Conservation (phyloP, 2,888 invertebrate species). For the Lasioglossum morio region DNA sequence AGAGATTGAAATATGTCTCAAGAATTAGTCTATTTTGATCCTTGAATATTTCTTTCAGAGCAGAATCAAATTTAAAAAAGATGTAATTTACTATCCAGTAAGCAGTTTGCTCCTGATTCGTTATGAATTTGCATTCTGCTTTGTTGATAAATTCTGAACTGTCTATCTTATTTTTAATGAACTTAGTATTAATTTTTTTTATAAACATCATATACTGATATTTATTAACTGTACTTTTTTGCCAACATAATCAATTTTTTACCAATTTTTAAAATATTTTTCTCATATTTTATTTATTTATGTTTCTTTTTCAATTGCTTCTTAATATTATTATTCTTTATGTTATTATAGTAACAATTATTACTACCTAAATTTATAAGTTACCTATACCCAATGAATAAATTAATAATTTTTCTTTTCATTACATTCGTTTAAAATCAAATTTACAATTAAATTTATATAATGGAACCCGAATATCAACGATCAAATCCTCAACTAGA, state of each 20-base stretch:
- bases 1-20: constrained; percentile 17
- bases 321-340: background rate
- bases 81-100: background rate
- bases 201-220: background rate
- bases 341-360: constrained; percentile 3
- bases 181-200: background rate
- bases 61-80: background rate
- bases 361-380: background rate
- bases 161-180: background rate
- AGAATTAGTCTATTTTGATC: background rate
- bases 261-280: background rate
- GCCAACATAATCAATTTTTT: too few relatives aligned
- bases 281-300: background rate
- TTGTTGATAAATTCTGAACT: background rate
- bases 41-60: constrained; percentile 9
- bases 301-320: background rate
- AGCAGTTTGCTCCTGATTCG: background rate
- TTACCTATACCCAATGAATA: background rate
- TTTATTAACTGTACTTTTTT: background rate
- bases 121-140: background rate
- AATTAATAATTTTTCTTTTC: background rate
- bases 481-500: background rate
- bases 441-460: background rate
- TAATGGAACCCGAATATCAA: background rate
- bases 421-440: background rate